A percentile compares a stretch with the other conserved stretches of the same genome.
Conservation (phyloP, 2,113 vertebrate genomes). For the Talpa occidentalis region DNA sequence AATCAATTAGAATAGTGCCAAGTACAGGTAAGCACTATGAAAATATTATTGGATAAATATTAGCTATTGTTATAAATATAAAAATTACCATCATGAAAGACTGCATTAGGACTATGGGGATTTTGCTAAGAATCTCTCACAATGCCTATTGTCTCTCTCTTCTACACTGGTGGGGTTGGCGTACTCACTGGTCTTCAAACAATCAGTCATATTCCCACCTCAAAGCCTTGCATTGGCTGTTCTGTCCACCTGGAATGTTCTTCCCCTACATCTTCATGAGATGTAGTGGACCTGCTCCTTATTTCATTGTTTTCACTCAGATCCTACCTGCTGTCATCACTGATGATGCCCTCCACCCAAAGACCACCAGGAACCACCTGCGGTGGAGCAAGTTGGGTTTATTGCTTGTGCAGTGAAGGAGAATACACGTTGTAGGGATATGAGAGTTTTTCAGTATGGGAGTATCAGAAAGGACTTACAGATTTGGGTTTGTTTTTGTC, state of each 20-base stretch:
- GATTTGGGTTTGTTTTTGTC: conserved; percentile 42
- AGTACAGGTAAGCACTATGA: too few relatives aligned
- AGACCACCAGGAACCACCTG: neutral
- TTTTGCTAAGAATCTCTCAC: neutral
- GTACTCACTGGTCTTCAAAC: neutral
- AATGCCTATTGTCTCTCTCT: neutral
- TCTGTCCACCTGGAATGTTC: neutral
- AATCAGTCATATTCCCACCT: neutral
- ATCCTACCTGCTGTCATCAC: neutral
- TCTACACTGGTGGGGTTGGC: neutral
- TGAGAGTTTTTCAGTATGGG: neutral
- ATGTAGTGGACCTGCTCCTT: neutral
- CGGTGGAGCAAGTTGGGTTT: neutral
- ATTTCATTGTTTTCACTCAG: neutral
- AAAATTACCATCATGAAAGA: neutral
- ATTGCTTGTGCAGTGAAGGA: conserved; percentile 47
- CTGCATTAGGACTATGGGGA: neutral
- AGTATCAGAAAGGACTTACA: neutral
- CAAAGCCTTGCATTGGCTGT: neutral
- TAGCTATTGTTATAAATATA: neutral
- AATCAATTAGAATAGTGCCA: too few relatives aligned
- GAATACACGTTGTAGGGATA: neutral
- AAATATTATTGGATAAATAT: too few relatives aligned
- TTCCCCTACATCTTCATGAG: neutral
- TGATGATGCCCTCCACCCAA: neutral